Base-by-base conservation (phyloP, 2,888 invertebrate species). In the Lasioglossum morio region DNA sequence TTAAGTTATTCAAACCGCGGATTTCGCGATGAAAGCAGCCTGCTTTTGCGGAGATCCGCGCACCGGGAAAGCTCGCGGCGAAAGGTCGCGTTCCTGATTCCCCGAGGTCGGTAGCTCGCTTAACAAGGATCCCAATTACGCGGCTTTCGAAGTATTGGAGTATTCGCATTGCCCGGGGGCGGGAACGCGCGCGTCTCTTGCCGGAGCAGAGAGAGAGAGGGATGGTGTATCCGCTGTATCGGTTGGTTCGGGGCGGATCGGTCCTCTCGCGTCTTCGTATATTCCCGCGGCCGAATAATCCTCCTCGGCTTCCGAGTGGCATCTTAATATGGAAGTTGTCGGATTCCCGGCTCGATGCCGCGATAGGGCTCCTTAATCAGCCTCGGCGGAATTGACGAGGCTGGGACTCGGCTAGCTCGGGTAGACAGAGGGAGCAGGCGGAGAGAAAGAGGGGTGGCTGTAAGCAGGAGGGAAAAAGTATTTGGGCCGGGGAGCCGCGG, bases 251-350 rank as follows among this genome's bases (percentile, higher is more conserved):
- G 7, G 34, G 60, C 60, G 60, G 30, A 63, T 27, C 16, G 63
- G 63, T 16, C 7, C 19, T 30, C 63, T 30, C 63, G 63, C 63
- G 63, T 63, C 63, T 63, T 66, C 60, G 66, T 30, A 10, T 66
- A 66, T 60, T 53, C 23, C 69, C 69, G 14, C 48, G 30, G n/a
- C 46, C 48, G 27, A 77, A 78, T 34, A 82, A 84, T 79, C 48
- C 76, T 30, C 30, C 12, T 12, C 12, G n/a, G 69, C 37, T 69
- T 69, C 69, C 69, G 37, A 69, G 69, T 57, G 57, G 43, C 69
- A 83, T 79, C 80, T 88, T 80, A 82, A 88, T 84, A 86, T 77
- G 80, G 77, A 81, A 79, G 78, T 85, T 74, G 73, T 82, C 82
- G 84, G 69, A 77, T 75, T 84, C 80, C 80, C 73, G 48, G 86